These are phyloP conservation scores for Argopecten irradians DNA, from an alignment of 1,140 invertebrate genomes.

Conservation along the genomic window DNA sequence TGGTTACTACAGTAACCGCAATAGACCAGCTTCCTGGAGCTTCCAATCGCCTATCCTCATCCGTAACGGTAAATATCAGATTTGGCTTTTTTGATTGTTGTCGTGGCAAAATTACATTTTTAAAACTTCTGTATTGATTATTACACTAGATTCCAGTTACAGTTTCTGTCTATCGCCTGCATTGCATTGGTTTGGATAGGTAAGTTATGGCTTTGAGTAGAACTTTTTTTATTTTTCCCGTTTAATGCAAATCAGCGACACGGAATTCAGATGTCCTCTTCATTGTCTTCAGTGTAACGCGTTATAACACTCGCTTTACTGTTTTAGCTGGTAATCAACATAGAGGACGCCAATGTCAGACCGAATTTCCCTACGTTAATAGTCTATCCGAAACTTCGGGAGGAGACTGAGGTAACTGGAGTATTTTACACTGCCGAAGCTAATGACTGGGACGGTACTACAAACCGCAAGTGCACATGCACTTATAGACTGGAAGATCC, in stretches of 20 bases:
- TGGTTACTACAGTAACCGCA: background rate
- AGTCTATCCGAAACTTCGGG: background rate
- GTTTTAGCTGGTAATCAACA: background rate
- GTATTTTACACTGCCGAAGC: background rate
- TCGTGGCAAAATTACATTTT: too few species aligned
- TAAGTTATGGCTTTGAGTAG: too few species aligned
- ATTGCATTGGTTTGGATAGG: too few species aligned
- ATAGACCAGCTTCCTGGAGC: background rate
- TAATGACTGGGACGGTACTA: conserved; percentile 4
- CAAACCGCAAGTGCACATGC: background rate
- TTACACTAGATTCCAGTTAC: too few species aligned
- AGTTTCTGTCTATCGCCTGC: too few species aligned
- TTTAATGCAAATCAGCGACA: too few species aligned
- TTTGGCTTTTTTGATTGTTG: too few species aligned
- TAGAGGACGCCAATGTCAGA: background rate
- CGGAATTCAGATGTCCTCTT: too few species aligned
- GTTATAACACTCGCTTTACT: background rate
- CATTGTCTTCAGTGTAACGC: too few species aligned
- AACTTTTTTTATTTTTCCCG: too few species aligned
- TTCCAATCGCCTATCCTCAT: background rate
- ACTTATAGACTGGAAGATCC: background rate
- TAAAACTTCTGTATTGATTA: too few species aligned
- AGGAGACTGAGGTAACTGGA: background rate
- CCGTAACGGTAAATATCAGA: background rate
- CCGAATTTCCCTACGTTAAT: background rate